Evolutionary conservation across 2,797 vertebrate genomes (phyloP).

Genomic region (Periophthalmus magnuspinnatus): DNA sequence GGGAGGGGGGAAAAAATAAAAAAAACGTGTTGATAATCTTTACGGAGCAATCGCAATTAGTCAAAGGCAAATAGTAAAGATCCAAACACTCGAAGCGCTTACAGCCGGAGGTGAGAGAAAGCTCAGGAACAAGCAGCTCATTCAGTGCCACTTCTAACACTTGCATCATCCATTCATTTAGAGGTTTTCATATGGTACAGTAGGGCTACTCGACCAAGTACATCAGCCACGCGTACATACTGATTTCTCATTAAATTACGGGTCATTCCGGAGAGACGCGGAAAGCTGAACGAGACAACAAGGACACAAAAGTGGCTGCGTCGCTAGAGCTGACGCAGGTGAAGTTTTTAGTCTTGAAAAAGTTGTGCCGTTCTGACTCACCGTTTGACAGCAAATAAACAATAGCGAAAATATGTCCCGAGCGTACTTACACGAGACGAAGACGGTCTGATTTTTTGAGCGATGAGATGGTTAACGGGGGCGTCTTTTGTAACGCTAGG

Average conservation of each 20-base stretch:
- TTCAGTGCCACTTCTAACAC: conserved; percentile 67
- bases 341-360: conserved; percentile 4
- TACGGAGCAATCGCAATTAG: conserved; percentile 71
- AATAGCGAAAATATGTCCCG: background rate
- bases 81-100: conserved; percentile 66
- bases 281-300: background rate
- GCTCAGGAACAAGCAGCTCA: conserved; percentile 62
- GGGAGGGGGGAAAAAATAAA: too few species aligned
- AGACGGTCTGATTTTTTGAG: background rate
- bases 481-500: background rate
- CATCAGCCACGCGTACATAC: conserved; percentile 16
- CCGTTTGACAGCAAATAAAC: background rate
- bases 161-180: conserved; percentile 63
- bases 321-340: conserved; percentile 2
- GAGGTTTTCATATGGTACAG: conserved; percentile 61
- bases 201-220: conserved; percentile 52
- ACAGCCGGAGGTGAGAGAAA: conserved; percentile 61
- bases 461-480: background rate
- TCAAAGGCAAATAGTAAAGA: conserved; percentile 70
- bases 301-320: conserved; percentile 1
- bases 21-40: conserved; percentile 66
- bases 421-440: background rate
- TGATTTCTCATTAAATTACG: background rate
- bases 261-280: background rate
- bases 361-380: conserved; percentile 1